phyloP scores from a whole-genome alignment of 2,113 vertebrate species.

The Bufo bufo region DNA sequence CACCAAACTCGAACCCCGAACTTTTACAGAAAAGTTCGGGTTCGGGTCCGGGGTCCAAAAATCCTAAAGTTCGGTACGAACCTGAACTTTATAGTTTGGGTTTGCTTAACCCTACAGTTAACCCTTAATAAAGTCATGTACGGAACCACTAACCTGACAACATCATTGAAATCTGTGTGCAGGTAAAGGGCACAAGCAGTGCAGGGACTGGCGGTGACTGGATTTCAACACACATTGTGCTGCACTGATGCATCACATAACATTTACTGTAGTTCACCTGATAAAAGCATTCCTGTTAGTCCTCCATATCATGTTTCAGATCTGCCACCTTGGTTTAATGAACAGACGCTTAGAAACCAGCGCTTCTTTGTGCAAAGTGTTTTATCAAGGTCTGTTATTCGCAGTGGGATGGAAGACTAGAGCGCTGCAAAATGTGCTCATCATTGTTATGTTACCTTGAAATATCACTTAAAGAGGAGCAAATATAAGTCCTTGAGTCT shows the following conservation, averaged over 20 bases:
- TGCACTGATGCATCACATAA: neutral
- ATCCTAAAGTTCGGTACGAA: too few species aligned
- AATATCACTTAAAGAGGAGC: neutral
- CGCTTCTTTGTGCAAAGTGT: slow-evolving; percentile 13
- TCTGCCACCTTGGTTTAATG: slow-evolving; percentile 41
- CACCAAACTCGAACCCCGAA: too few species aligned
- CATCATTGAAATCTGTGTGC: neutral
- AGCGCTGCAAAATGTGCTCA: neutral
- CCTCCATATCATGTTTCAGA: slow-evolving; percentile 14
- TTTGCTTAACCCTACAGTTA: too few species aligned
- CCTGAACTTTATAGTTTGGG: too few species aligned
- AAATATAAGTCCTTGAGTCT: neutral
- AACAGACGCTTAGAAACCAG: neutral
- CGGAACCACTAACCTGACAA: neutral
- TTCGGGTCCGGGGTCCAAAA: too few species aligned
- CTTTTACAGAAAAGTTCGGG: too few species aligned
- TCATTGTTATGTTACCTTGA: neutral
- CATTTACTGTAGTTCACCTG: neutral
- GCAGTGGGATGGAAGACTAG: neutral
- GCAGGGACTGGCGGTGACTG: neutral
- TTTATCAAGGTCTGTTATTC: slow-evolving; percentile 13
- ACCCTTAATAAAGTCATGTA: too few species aligned
- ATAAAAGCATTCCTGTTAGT: slow-evolving; percentile 32
- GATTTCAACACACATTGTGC: slow-evolving; percentile 7
- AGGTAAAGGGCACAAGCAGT: neutral